Evolutionary conservation across 2,888 invertebrate genomes (phyloP).

Genomic region (Escarpia spicata): DNA sequence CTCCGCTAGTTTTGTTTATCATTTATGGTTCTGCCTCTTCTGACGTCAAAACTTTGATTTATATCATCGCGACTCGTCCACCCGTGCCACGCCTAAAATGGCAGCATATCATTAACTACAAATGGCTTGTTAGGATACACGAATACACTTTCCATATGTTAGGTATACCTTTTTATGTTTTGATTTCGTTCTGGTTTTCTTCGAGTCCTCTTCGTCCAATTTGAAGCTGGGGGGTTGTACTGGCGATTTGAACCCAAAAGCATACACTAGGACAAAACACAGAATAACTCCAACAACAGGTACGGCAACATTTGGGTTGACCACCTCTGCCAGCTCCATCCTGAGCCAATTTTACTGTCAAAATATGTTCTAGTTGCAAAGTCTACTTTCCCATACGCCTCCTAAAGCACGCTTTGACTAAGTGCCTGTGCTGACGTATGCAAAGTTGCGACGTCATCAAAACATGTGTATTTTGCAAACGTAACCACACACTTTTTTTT

Average conservation of each 20-base stretch:
- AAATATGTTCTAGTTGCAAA: constrained; percentile 10
- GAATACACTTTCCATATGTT: neutral
- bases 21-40: neutral
- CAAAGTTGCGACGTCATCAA: constrained; percentile 2
- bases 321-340: constrained; percentile 61
- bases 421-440: constrained; percentile 16
- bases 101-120: neutral
- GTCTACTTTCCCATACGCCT: constrained; percentile 13
- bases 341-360: constrained; percentile 22
- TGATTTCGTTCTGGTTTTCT: constrained; percentile 29
- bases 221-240: constrained; percentile 73
- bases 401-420: constrained; percentile 10
- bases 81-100: neutral
- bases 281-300: constrained; percentile 75
- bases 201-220: constrained; percentile 32
- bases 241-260: constrained; percentile 82
- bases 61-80: neutral
- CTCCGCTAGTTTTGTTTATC: neutral
- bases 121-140: neutral
- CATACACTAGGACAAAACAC: constrained; percentile 79
- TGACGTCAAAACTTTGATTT: constrained; percentile 16
- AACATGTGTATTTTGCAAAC: neutral
- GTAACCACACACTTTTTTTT: neutral
- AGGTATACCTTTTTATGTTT: constrained; percentile 33
- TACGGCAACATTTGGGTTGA: constrained; percentile 69